Evolutionary conservation across 2,113 vertebrate genomes (phyloP).

Genomic region (Emydura subglobosa): DNA sequence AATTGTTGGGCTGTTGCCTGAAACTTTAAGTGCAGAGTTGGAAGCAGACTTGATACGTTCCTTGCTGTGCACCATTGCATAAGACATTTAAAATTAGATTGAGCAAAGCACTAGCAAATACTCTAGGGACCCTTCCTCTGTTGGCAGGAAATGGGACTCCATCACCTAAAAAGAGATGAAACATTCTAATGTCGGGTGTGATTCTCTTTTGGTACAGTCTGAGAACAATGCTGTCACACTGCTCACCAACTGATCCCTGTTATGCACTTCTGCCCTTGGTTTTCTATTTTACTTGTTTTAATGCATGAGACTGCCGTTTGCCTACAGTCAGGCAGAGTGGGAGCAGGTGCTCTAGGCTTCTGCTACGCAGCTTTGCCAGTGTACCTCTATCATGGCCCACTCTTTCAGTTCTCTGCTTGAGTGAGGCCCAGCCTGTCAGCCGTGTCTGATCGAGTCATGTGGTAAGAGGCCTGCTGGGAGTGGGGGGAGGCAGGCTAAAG

Average conservation of each 20-base stretch:
- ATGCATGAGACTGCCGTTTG: background rate
- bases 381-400: rapidly evolving
- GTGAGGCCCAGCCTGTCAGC: background rate
- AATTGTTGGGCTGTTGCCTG: background rate
- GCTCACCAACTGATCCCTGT: background rate
- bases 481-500: background rate
- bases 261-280: background rate
- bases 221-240: no score
- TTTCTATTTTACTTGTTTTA: background rate
- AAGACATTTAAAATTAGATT: background rate
- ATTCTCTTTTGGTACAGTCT: background rate
- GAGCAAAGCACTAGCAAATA: background rate
- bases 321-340: background rate
- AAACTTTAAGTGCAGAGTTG: background rate
- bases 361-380: background rate
- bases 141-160: background rate
- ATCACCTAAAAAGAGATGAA: background rate
- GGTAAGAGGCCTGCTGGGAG: background rate
- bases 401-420: rapidly evolving
- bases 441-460: background rate
- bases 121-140: background rate
- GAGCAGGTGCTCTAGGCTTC: background rate
- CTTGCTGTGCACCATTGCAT: background rate
- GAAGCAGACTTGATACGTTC: background rate
- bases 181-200: background rate